Evolutionary conservation across 1,140 invertebrate species (phyloP).

Genomic region (Drosophila yakuba): DNA sequence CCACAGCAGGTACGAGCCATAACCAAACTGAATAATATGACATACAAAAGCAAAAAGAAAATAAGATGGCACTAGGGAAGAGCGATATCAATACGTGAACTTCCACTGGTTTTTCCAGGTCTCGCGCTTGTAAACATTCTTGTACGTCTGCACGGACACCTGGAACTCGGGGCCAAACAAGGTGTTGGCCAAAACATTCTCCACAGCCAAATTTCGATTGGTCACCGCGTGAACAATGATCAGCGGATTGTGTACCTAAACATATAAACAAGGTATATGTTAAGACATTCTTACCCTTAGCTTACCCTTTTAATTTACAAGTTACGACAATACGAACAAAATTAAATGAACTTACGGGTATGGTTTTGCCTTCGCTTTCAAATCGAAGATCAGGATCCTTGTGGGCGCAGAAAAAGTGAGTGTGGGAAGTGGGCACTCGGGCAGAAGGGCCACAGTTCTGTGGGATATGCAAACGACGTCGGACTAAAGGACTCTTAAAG

Average conservation of each 20-base stretch:
- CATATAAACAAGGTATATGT: too few relatives aligned
- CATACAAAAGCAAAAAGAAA: not conserved
- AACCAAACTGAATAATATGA: slow-evolving; percentile 4
- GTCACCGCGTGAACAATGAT: slow-evolving; percentile 58
- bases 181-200: slow-evolving; percentile 52
- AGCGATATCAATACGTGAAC: slow-evolving; percentile 26
- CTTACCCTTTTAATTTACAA: too few relatives aligned
- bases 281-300: too few relatives aligned
- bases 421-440: slow-evolving; percentile 35
- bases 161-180: slow-evolving; percentile 60
- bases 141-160: slow-evolving; percentile 63
- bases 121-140: slow-evolving; percentile 49
- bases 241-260: slow-evolving; percentile 47
- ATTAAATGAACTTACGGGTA: slow-evolving; percentile 41
- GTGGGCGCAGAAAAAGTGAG: slow-evolving; percentile 58
- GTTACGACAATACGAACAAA: too few relatives aligned
- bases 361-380: slow-evolving; percentile 46
- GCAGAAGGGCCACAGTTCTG: slow-evolving; percentile 55
- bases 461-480: too few relatives aligned
- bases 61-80: not conserved
- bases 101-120: slow-evolving; percentile 52
- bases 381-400: slow-evolving; percentile 40
- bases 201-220: slow-evolving; percentile 59
- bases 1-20: slow-evolving; percentile 35
- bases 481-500: too few relatives aligned